Percentiles rank a stretch among this genome's conserved stretches.
Conservation (phyloP, 2,888 invertebrate genomes). For the Leptura quadrifasciata region DNA sequence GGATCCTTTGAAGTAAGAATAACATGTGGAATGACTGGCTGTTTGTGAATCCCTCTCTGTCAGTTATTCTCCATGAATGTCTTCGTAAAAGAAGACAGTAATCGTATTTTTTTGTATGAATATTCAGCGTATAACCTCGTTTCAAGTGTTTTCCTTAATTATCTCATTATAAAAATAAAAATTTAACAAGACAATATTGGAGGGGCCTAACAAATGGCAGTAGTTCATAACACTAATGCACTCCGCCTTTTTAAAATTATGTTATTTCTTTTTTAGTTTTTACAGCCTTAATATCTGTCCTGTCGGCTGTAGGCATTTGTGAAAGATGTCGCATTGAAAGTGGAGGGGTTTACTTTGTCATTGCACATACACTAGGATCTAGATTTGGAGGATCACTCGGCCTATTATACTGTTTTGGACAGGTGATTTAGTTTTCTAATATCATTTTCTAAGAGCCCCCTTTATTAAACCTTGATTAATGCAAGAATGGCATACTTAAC, state of each 20-base stretch:
- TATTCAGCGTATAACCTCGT: no score
- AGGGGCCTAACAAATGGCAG: background rate
- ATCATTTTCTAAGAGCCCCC: no score
- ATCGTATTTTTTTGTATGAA: no score
- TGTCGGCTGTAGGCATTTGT: slow-evolving; percentile 97
- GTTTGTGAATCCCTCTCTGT: no score
- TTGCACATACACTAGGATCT: slow-evolving; percentile 95
- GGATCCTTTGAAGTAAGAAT: no score
- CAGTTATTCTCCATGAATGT: no score
- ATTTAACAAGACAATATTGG: no score
- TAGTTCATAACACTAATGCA: background rate
- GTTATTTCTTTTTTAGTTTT: slow-evolving; percentile 78
- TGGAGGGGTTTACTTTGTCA: slow-evolving; percentile 97
- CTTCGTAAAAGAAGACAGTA: no score
- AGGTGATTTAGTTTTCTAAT: slow-evolving; percentile 76
- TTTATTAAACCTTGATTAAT: no score
- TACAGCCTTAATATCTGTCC: slow-evolving; percentile 92
- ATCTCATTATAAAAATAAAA: background rate
- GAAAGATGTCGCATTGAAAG: slow-evolving; percentile 95
- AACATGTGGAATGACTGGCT: no score
- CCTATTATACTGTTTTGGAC: slow-evolving; percentile 96
- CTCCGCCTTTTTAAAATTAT: background rate
- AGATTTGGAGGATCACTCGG: slow-evolving; percentile 95
- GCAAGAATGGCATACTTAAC: slow-evolving; percentile 13
- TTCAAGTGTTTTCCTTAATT: no score